These are phyloP conservation scores for Pseudococcus jackbeardsleyi DNA, from an alignment of 2,888 invertebrate genomes.

Conservation along the genomic window DNA sequence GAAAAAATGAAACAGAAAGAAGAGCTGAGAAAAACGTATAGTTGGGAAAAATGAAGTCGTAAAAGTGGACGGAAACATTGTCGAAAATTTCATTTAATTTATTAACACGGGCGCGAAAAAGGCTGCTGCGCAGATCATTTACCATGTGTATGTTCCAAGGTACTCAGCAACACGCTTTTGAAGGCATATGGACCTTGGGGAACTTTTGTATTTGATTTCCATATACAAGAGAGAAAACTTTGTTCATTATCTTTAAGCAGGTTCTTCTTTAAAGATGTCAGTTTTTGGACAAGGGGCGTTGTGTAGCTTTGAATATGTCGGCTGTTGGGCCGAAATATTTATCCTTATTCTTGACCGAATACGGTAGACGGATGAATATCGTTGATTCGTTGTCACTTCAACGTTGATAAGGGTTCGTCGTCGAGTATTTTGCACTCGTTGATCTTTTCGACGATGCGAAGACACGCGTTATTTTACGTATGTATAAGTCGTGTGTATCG, in stretches of 20 bases:
- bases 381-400: conserved; percentile 48
- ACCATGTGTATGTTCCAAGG: background rate
- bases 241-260: conserved; percentile 42
- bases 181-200: background rate
- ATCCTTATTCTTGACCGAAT: conserved; percentile 13
- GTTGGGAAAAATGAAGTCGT: conserved; percentile 38
- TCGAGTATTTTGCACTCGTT: conserved; percentile 7
- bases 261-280: conserved; percentile 20
- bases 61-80: conserved; percentile 3
- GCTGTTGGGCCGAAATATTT: background rate
- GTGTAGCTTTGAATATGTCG: conserved; percentile 5
- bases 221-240: conserved; percentile 41
- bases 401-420: conserved; percentile 48
- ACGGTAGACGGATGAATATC: conserved; percentile 37
- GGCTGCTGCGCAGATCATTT: background rate
- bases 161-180: background rate
- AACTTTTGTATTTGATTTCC: conserved; percentile 40
- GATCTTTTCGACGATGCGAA: background rate
- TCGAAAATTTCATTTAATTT: conserved; percentile 32
- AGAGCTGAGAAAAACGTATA: background rate
- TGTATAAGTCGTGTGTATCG: background rate
- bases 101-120: background rate
- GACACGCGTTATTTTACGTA: background rate
- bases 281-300: conserved; percentile 16
- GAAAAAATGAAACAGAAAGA: conserved; percentile 17